Percentiles rank a stretch among this genome's conserved stretches.
These are phyloP conservation scores for Loriculus beryllinus DNA, from an alignment of 2,797 vertebrate species.

Conservation along the genomic window DNA sequence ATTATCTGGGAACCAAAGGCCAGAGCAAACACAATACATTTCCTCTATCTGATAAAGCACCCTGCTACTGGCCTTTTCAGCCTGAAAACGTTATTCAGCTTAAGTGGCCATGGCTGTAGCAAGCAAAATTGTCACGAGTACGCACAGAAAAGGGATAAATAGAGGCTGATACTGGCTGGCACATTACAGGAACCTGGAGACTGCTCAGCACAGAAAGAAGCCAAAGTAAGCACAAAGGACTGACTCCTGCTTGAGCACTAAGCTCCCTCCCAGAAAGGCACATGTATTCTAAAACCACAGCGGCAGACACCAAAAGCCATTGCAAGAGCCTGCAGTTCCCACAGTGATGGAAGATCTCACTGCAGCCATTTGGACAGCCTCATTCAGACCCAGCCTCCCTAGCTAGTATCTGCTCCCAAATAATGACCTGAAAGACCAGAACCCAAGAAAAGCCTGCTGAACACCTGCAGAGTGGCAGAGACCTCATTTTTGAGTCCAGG, in stretches of 20 bases:
- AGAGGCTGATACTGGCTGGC: background rate
- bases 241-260: background rate
- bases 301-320: background rate
- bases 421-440: fast-evolving
- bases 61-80: background rate
- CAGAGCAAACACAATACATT: background rate
- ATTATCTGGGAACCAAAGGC: background rate
- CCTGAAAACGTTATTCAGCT: background rate
- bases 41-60: background rate
- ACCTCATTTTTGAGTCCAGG: background rate
- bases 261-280: background rate
- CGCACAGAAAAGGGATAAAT: background rate
- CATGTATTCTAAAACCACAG: background rate
- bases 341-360: background rate
- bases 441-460: fast-evolving
- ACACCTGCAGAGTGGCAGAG: fast-evolving
- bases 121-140: background rate
- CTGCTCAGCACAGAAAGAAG: background rate
- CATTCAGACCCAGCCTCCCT: background rate
- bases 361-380: background rate
- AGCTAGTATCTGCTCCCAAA: background rate
- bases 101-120: background rate
- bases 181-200: background rate
- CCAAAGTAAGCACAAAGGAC: background rate
- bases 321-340: background rate